phyloP scores from a whole-genome alignment of 1,140 invertebrate species.

The Bombus pyrosoma region DNA sequence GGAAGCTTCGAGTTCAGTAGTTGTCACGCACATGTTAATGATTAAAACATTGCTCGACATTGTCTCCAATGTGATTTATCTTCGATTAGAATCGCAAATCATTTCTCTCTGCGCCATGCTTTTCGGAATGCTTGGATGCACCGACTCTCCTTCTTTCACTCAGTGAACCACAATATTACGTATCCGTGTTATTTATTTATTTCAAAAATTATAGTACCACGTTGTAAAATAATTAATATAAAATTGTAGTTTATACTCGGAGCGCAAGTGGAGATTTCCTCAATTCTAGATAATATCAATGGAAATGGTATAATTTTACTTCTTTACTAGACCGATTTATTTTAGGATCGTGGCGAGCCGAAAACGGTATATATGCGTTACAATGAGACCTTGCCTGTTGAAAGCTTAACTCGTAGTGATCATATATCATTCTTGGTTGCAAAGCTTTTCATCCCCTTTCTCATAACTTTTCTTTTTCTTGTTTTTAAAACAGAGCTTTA shows the following conservation, averaged over 20 bases:
- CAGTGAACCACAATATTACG: no score
- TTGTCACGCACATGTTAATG: conserved; percentile 37
- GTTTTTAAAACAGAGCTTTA: conserved; percentile 56
- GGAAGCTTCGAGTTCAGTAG: conserved; percentile 42
- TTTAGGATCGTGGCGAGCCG: conserved; percentile 9
- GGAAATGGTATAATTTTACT: not conserved
- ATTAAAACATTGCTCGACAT: conserved; percentile 51
- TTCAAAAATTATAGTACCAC: no score
- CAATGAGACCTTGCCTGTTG: conserved; percentile 31
- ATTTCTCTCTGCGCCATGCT: not conserved
- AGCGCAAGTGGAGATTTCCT: not conserved
- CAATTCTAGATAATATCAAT: conserved; percentile 7
- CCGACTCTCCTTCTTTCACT: no score
- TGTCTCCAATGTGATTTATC: conserved; percentile 24
- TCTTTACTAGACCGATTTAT: conserved; percentile 44
- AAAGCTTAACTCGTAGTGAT: conserved; percentile 66
- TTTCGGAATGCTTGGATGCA: not conserved
- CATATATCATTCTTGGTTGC: conserved; percentile 56
- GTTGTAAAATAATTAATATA: no score
- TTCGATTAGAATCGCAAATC: not conserved
- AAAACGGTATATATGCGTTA: conserved; percentile 57
- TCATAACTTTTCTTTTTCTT: conserved; percentile 32
- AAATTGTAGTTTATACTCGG: no score
- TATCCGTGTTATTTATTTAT: no score
- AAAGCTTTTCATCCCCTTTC: conserved; percentile 23